Evolutionary conservation across 2,113 vertebrate species (phyloP).

Genomic region (Chaenogobius annularis): DNA sequence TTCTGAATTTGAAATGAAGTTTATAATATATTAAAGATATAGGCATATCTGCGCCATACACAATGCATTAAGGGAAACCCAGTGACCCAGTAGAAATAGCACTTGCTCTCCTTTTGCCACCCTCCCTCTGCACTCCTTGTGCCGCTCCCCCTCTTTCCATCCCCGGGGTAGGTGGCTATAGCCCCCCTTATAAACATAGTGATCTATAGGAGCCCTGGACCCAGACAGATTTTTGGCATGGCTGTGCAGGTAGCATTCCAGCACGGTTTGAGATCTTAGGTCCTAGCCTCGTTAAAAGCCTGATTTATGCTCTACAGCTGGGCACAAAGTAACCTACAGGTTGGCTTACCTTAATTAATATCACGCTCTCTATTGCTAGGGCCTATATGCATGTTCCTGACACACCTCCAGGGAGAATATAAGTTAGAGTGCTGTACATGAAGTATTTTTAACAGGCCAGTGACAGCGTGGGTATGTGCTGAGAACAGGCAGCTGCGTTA

Average conservation of each 20-base stretch:
- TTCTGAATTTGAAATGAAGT: neutral
- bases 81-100: slow-evolving; percentile 65
- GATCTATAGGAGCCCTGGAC: slow-evolving; percentile 77
- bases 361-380: slow-evolving; percentile 56
- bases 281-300: slow-evolving; percentile 75
- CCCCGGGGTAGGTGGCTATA: slow-evolving; percentile 47
- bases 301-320: slow-evolving; percentile 79
- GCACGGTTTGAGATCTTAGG: slow-evolving; percentile 82
- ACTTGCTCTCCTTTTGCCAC: slow-evolving; percentile 56
- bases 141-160: slow-evolving; percentile 39
- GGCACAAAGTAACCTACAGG: slow-evolving; percentile 69
- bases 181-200: slow-evolving; percentile 64
- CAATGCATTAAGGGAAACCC: slow-evolving; percentile 54
- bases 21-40: neutral
- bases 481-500: slow-evolving; percentile 17
- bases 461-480: slow-evolving; percentile 21
- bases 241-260: slow-evolving; percentile 80
- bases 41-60: slow-evolving; percentile 4
- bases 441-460: slow-evolving; percentile 43
- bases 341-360: slow-evolving; percentile 73
- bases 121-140: slow-evolving; percentile 50
- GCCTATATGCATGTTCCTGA: slow-evolving; percentile 60
- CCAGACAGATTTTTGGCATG: slow-evolving; percentile 88
- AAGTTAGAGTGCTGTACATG: slow-evolving; percentile 41
- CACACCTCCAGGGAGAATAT: slow-evolving; percentile 58